Conservation (phyloP, 1,140 invertebrate species). For the Luehdorfia chinensis region DNA sequence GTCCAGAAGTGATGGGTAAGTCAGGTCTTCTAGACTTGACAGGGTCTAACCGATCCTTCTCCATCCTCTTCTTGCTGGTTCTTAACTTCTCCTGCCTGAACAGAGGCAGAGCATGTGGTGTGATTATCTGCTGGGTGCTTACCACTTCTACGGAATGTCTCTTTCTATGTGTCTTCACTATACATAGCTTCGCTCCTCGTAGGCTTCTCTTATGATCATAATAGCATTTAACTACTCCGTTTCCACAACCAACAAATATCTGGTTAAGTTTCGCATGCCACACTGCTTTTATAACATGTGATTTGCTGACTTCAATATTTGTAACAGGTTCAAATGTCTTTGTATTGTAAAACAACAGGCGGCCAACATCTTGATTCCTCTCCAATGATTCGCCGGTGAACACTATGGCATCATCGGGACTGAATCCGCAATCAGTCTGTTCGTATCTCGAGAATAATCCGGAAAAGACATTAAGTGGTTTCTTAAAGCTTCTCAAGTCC, state of each 20-base stretch:
- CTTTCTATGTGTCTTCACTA: conserved; percentile 88
- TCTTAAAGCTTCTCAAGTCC: conserved; percentile 92
- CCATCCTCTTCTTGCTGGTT: conserved; percentile 93
- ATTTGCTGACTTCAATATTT: conserved; percentile 85
- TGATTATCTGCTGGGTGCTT: conserved; percentile 96
- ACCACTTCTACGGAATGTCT: conserved; percentile 91
- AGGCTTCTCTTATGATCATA: conserved; percentile 93
- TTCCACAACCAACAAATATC: conserved; percentile 94
- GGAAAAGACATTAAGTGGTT: conserved; percentile 82
- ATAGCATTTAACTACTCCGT: conserved; percentile 93
- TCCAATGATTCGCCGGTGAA: conserved; percentile 92
- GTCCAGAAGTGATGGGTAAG: conserved; percentile 95
- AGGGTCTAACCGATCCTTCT: conserved; percentile 94
- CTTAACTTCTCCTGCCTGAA: conserved; percentile 95
- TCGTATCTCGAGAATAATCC: conserved; percentile 91
- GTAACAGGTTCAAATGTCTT: conserved; percentile 87
- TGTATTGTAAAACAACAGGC: conserved; percentile 89
- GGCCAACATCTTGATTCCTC: conserved; percentile 83
- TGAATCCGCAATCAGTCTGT: conserved; percentile 95
- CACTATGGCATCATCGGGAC: conserved; percentile 94
- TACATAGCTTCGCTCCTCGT: conserved; percentile 94
- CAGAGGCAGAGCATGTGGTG: conserved; percentile 96
- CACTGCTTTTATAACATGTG: conserved; percentile 91
- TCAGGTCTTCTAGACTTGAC: conserved; percentile 96
- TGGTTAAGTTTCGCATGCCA: conserved; percentile 99